phyloP scores from a whole-genome alignment of 2,888 invertebrate genomes.

The Epicampocera succincta region DNA sequence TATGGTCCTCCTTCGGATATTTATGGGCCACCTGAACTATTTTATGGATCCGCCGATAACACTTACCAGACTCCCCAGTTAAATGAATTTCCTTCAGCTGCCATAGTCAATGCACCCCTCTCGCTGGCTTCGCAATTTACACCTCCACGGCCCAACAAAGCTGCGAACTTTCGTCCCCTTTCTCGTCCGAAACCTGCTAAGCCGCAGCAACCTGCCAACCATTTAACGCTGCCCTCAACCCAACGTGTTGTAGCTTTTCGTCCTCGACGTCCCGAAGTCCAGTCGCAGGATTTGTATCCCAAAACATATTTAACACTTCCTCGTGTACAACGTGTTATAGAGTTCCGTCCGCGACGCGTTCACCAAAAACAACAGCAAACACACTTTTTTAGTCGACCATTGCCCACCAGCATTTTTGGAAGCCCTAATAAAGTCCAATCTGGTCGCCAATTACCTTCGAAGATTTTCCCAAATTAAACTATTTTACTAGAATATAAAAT shows the following conservation, averaged over 20 bases:
- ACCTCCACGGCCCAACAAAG: constrained; percentile 57
- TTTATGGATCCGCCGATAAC: constrained; percentile 71
- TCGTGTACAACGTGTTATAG: constrained; percentile 72
- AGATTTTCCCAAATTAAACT: constrained; percentile 62
- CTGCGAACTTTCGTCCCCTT: constrained; percentile 42
- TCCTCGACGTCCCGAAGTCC: constrained; percentile 51
- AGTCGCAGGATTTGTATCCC: constrained; percentile 70
- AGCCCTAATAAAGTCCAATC: constrained; percentile 40
- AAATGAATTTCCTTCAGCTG: constrained; percentile 57
- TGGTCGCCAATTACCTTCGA: constrained; percentile 48
- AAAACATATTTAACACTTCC: constrained; percentile 74
- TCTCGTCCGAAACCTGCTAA: constrained; percentile 71
- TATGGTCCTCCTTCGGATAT: constrained; percentile 72
- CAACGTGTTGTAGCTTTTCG: constrained; percentile 42
- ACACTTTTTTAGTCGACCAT: constrained; percentile 51
- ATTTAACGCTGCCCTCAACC: constrained; percentile 42
- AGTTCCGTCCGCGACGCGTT: constrained; percentile 73
- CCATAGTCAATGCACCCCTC: constrained; percentile 63
- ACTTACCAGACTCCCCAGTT: constrained; percentile 75
- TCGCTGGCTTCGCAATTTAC: constrained; percentile 60
- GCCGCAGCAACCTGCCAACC: constrained; percentile 18
- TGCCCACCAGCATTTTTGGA: constrained; percentile 59
- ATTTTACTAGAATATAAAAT: constrained; percentile 33
- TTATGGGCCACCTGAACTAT: constrained; percentile 71
- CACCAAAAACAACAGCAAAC: constrained; percentile 51